These are phyloP conservation scores for Meleagris gallopavo DNA, from an alignment of 2,113 vertebrate species.

Conservation along the genomic window DNA sequence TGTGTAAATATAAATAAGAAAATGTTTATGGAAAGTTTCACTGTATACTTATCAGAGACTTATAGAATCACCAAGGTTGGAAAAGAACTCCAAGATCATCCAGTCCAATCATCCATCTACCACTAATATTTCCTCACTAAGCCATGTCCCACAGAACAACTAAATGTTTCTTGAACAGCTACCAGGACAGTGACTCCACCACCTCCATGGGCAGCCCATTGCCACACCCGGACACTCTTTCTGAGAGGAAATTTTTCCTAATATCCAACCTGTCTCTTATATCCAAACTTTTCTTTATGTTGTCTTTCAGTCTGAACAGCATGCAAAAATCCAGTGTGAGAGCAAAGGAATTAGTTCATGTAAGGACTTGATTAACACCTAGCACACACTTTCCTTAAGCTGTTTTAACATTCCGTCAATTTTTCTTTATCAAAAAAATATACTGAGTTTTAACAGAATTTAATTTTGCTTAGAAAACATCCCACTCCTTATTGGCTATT, in stretches of 20 bases:
- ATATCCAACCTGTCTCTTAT: no score
- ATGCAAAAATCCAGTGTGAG: background rate
- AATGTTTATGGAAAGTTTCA: background rate
- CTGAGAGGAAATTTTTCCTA: no score
- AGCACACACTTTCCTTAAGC: background rate
- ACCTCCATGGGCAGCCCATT: no score
- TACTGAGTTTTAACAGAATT: background rate
- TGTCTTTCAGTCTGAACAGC: background rate
- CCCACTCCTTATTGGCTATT: background rate
- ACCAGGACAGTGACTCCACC: no score
- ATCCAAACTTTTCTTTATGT: background rate
- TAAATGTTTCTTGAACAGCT: no score
- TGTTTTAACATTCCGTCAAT: background rate
- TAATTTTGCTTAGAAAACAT: background rate
- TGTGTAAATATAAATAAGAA: background rate
- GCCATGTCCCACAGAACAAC: no score
- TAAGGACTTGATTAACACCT: background rate
- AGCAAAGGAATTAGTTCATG: background rate
- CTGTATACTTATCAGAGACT: background rate
- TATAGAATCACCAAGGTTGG: no score
- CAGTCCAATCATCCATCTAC: no score
- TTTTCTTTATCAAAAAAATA: background rate
- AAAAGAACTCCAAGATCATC: no score
- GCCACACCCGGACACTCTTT: no score
- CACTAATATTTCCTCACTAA: no score